Percentiles rank a stretch among this genome's conserved stretches.
Evolutionary conservation across 2,113 vertebrate genomes (phyloP).

Genomic region (Hydrolagus affinis): DNA sequence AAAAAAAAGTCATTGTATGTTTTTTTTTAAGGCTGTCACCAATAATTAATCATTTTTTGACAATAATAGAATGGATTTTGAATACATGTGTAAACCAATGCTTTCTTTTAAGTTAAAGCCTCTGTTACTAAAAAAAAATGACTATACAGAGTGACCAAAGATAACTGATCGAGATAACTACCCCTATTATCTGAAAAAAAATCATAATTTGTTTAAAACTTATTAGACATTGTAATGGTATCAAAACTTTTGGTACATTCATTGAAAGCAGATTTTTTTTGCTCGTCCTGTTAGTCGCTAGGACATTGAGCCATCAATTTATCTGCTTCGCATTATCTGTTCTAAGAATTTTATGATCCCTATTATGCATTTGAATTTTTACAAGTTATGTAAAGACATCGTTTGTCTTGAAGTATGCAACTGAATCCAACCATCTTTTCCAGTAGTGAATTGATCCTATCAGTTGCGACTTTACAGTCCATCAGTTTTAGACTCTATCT

Average conservation of each 20-base stretch:
- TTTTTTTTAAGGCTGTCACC: not conserved
- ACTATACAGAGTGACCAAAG: too few relatives aligned
- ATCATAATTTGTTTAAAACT: too few relatives aligned
- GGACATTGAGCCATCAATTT: not conserved
- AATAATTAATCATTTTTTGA: not conserved
- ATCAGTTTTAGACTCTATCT: not conserved
- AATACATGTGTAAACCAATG: not conserved
- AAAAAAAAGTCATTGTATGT: not conserved
- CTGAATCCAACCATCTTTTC: not conserved
- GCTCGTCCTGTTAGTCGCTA: too few relatives aligned
- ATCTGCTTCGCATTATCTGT: not conserved
- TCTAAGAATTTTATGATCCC: not conserved
- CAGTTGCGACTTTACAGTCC: not conserved
- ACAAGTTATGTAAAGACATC: not conserved
- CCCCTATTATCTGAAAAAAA: too few relatives aligned
- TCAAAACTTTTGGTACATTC: not conserved
- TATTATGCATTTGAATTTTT: not conserved
- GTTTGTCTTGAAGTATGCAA: not conserved
- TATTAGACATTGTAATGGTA: not conserved
- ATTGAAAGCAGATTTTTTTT: not conserved
- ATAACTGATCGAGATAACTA: too few relatives aligned
- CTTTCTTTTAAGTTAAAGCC: not conserved
- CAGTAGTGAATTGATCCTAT: not conserved
- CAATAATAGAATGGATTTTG: conserved; percentile 1
- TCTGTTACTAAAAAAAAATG: too few relatives aligned